phyloP scores from a whole-genome alignment of 2,888 invertebrate genomes.

The Meiosimyza decipiens region DNA sequence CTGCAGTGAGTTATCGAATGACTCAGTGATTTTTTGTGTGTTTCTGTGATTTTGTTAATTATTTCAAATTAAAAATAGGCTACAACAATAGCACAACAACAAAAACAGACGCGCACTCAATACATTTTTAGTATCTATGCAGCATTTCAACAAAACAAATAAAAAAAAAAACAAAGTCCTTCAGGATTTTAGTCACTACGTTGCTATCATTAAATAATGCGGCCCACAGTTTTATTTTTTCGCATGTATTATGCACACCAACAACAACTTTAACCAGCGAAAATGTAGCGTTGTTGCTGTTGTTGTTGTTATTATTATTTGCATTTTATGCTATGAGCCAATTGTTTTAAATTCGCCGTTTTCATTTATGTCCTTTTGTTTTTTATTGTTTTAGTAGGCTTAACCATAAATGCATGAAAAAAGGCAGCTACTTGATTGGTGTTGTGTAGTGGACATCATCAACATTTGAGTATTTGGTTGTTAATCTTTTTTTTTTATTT shows the following conservation, averaged over 20 bases:
- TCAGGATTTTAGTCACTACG: no score
- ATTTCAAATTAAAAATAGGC: conserved; percentile 30
- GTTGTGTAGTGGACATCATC: conserved; percentile 27
- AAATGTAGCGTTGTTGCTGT: conserved; percentile 2
- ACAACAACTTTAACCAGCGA: no score
- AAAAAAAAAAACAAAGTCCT: no score
- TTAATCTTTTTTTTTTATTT: conserved; percentile 9
- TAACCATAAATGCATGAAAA: not conserved
- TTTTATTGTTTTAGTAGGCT: conserved; percentile 3
- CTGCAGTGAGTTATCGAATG: no score
- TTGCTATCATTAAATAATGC: no score
- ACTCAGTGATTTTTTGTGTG: not conserved
- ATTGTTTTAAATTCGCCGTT: conserved; percentile 15
- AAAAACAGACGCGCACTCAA: not conserved
- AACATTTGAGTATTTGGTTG: not conserved
- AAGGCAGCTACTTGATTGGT: conserved; percentile 38
- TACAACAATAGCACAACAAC: conserved; percentile 14
- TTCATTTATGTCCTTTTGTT: conserved; percentile 8
- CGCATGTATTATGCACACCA: no score
- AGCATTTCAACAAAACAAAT: no score
- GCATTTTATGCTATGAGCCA: not conserved
- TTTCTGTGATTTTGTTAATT: conserved; percentile 22
- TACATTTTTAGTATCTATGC: not conserved
- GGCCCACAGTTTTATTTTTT: no score
- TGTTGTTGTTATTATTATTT: conserved; percentile 6